These are phyloP conservation scores for Lytechinus pictus DNA, from an alignment of 35 echinoderm and acorn worm species.

Conservation along the genomic window DNA sequence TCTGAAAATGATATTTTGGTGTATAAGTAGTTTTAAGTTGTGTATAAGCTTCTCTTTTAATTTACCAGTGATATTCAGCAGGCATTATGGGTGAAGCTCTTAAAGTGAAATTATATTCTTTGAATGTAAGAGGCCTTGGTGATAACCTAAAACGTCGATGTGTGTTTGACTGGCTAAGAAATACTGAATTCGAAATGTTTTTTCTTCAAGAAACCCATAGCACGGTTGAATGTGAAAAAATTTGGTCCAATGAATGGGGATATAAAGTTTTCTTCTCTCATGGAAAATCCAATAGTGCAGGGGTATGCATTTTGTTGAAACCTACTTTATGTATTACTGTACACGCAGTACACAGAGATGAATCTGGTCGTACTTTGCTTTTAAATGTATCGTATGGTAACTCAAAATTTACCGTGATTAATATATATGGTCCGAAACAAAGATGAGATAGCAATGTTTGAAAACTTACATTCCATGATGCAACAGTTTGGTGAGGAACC, in stretches of 20 bases:
- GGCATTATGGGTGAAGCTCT: too few relatives aligned
- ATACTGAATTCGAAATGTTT: background rate
- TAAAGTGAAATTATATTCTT: too few relatives aligned
- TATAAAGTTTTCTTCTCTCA: constrained; percentile 34
- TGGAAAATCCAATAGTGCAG: constrained; percentile 19
- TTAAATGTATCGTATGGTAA: background rate
- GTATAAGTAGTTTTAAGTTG: too few relatives aligned
- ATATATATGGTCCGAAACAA: too few relatives aligned
- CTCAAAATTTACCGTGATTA: background rate
- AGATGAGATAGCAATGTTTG: background rate
- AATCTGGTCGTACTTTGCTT: background rate
- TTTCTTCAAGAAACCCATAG: constrained; percentile 36
- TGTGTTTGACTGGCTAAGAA: constrained; percentile 26
- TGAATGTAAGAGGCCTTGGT: too few relatives aligned
- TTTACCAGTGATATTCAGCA: too few relatives aligned
- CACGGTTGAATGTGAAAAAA: background rate
- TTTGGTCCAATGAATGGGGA: background rate
- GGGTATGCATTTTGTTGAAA: constrained; percentile 30
- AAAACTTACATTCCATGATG: background rate
- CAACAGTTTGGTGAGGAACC: background rate
- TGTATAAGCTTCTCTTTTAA: too few relatives aligned
- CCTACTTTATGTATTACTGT: background rate
- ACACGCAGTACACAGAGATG: background rate
- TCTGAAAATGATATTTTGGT: too few relatives aligned
- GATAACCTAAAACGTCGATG: background rate